These are phyloP conservation scores for Ceratitis capitata DNA, from an alignment of 1,140 invertebrate genomes.

Conservation along the genomic window DNA sequence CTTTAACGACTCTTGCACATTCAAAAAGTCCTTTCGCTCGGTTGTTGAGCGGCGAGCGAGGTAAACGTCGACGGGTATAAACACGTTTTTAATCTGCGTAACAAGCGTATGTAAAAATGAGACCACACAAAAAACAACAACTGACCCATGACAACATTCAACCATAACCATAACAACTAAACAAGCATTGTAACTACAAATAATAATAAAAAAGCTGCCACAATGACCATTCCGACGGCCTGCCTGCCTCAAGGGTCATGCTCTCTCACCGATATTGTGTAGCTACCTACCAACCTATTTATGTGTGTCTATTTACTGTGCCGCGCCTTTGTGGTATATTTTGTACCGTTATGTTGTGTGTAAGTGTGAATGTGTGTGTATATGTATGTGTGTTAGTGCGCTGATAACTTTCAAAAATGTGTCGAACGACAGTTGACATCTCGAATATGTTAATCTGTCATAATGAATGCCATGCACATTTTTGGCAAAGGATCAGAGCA, in stretches of 20 bases:
- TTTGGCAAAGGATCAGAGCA: background rate
- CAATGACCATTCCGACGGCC: background rate
- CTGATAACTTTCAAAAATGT: background rate
- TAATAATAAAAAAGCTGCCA: background rate
- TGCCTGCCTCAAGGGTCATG: background rate
- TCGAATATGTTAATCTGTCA: background rate
- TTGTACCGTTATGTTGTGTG: background rate
- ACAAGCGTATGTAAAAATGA: background rate
- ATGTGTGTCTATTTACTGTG: background rate
- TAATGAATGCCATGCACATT: constrained; percentile 30
- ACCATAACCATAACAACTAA: constrained; percentile 16
- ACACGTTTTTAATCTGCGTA: constrained; percentile 6
- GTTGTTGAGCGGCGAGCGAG: background rate
- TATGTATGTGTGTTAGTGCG: background rate
- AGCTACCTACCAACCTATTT: background rate
- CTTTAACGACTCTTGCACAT: background rate
- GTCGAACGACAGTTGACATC: constrained; percentile 5
- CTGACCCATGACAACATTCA: constrained; percentile 16
- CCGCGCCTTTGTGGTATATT: too few species aligned
- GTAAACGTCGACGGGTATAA: background rate
- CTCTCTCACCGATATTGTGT: background rate
- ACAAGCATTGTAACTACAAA: background rate
- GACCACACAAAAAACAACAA: background rate
- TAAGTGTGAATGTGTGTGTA: background rate
- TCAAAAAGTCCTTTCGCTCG: background rate